phyloP scores from a whole-genome alignment of 2,113 vertebrate species.

The Centropus unirufus region DNA sequence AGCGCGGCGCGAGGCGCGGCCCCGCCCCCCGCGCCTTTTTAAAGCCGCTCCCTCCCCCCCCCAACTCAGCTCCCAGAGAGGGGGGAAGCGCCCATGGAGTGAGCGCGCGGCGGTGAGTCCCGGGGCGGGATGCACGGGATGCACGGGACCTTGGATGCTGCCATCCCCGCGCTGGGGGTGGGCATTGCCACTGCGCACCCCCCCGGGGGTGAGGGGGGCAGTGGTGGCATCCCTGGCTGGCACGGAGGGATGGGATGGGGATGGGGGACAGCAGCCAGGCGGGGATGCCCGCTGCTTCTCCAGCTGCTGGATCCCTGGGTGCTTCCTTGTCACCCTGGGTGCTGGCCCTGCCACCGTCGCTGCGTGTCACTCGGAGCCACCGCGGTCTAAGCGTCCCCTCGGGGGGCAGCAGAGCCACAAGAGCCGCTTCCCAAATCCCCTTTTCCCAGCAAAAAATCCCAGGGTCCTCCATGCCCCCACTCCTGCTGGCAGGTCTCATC shows the following conservation, averaged over 20 bases:
- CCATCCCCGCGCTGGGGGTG: no score
- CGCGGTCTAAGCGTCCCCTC: fast-evolving
- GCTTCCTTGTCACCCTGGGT: fast-evolving
- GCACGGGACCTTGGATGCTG: no score
- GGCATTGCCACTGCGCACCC: no score
- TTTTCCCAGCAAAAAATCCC: neutral
- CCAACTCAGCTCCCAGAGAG: neutral
- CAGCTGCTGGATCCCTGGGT: fast-evolving
- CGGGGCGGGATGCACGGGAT: neutral
- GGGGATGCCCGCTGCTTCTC: neutral
- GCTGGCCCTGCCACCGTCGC: neutral
- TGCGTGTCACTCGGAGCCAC: neutral
- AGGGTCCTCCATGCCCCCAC: fast-evolving
- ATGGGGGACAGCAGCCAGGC: neutral
- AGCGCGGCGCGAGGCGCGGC: neutral
- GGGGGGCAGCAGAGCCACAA: neutral
- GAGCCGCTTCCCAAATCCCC: neutral
- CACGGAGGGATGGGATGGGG: fast-evolving
- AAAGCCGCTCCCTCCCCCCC: conserved; percentile 16
- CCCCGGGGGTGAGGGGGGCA: neutral
- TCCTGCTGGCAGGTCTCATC: neutral
- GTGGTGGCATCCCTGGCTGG: fast-evolving
- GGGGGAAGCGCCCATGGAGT: neutral
- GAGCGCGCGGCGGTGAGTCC: conserved; percentile 27
- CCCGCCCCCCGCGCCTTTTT: neutral